Evolutionary conservation across 2,113 vertebrate genomes (phyloP).

Genomic region (Ictidomys tridecemlineatus): DNA sequence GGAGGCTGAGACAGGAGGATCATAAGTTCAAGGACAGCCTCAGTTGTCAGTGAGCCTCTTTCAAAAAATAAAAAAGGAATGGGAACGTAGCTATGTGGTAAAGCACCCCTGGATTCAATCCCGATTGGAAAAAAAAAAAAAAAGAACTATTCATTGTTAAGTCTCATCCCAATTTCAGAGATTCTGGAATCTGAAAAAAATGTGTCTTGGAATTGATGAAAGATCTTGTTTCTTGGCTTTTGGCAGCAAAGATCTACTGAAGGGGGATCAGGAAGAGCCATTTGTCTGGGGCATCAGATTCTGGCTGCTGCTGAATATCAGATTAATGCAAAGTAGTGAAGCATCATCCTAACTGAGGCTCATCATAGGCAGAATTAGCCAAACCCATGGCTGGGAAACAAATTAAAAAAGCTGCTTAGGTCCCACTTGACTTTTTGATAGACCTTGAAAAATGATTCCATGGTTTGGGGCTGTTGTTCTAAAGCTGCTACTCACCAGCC

Average conservation of each 20-base stretch:
- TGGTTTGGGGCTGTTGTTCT: neutral
- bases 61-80: no score
- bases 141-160: neutral
- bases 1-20: no score
- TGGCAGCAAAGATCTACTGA: neutral
- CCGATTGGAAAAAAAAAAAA: no score
- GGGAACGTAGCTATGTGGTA: no score
- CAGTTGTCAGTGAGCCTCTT: no score
- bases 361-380: neutral
- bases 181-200: neutral
- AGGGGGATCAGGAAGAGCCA: neutral
- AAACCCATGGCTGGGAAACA: neutral
- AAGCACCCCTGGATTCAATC: no score
- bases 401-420: neutral
- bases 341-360: neutral
- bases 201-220: neutral
- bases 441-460: neutral
- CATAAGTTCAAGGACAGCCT: no score
- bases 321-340: neutral
- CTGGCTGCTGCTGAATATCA: neutral
- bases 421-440: neutral
- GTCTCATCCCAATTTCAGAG: constrained; percentile 22
- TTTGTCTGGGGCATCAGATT: neutral
- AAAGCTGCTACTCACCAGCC: neutral
- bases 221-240: constrained; percentile 33